Base-by-base conservation (phyloP, 1,140 invertebrate genomes). In the Zaprionus tsacasi region DNA sequence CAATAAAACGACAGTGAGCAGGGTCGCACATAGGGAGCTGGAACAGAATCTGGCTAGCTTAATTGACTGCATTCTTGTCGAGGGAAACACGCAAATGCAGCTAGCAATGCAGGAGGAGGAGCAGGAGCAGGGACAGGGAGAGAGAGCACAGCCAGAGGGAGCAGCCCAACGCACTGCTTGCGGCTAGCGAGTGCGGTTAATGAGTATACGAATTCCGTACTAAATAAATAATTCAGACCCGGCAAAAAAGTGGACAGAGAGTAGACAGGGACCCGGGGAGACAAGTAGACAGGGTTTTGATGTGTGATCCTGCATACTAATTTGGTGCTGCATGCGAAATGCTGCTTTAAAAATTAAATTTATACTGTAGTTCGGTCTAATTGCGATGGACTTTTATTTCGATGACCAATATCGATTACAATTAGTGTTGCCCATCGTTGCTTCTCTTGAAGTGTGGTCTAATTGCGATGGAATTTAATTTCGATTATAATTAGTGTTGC, bases 1-100 rank as follows among this genome's bases (percentile, higher is more conserved):
- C 54, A 61, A 61, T 40, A 40, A 40, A 40, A 43, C 40, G 27
- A 1, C 25, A 27, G 25, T 17, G 11, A 60, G 25, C 25, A 30
- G 15, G 45, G 45, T 25, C 60, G 48, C 64, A 11, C 15, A 40
- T 56, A 69, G 12, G 43, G 52, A 33, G 15, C 25, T 11, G 50
- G n/a, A 13, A n/a, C 33, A 50, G 21, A 60, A 33, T 35, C 17
- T 25, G 3, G 25, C 21, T 27, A 79, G 68, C 40, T 63, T 87
- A 85, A 85, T 85, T 85, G 78, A 60, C 79, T 76, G 68, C 68
- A 86, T 86, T 81, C 79, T 66, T 33, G 27, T 25, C 38, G 12
- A 30, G 27, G 27, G 27, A 30, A 30, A 30, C 21, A 50, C 45
- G 17, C 45, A 25, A 50, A 21, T 0, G 5, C 12, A 13, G 52